phyloP scores from a whole-genome alignment of 2,113 vertebrate species.

The Mesoclemmys tuberculata region DNA sequence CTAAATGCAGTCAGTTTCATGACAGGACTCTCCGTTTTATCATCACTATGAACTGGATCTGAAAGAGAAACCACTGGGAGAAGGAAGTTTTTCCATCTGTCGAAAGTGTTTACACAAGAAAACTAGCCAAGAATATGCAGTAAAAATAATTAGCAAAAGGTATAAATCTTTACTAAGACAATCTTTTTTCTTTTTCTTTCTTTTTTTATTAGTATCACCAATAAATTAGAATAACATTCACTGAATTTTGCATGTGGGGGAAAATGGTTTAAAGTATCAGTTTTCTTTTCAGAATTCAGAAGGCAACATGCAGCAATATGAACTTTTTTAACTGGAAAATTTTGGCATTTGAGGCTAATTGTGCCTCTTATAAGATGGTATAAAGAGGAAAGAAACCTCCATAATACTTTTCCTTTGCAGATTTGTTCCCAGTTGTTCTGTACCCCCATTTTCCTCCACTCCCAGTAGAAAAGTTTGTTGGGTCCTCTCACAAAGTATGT shows the following conservation, averaged over 20 bases:
- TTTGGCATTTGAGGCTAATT: constrained; percentile 1
- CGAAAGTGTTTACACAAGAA: constrained; percentile 95
- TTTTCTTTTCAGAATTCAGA: constrained; percentile 24
- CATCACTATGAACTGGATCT: constrained; percentile 95
- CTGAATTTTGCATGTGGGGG: constrained; percentile 36
- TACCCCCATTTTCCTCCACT: neutral
- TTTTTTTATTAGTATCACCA: constrained; percentile 52
- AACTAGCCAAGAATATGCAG: constrained; percentile 92
- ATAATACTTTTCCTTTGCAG: neutral
- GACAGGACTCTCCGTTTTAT: constrained; percentile 97
- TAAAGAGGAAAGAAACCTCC: neutral
- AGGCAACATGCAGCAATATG: neutral
- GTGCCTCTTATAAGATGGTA: neutral
- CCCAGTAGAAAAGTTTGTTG: neutral
- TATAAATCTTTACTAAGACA: constrained; percentile 72
- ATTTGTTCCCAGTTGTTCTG: neutral
- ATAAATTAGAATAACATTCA: constrained; percentile 36
- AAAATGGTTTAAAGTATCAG: constrained; percentile 27
- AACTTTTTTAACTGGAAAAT: neutral
- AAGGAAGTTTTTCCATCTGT: constrained; percentile 99
- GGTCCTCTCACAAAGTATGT: neutral
- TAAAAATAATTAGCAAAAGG: constrained; percentile 99
- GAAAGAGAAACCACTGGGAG: constrained; percentile 92
- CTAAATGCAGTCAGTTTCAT: constrained; percentile 71
- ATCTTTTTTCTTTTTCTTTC: constrained; percentile 45